Evolutionary conservation across 2,888 invertebrate species (phyloP), one percentile per base, ranked within the genome.

Genomic region (Mylabris sibirica): DNA sequence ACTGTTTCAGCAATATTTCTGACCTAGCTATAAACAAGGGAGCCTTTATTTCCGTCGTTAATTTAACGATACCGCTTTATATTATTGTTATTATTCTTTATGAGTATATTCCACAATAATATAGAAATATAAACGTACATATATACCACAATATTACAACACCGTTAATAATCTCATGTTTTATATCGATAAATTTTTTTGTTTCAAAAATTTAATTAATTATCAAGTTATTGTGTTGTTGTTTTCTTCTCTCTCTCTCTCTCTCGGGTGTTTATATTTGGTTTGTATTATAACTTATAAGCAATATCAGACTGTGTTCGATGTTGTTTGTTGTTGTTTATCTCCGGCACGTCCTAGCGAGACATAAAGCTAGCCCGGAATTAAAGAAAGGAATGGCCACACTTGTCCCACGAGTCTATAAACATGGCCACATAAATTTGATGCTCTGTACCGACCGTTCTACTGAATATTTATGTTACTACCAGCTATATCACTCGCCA

Each of bases 401-500:
- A 81, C 82, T 83, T 82, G 84, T 84, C 84, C 84, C 84, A 81
- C 80, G 84, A 84, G 84, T 83, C 85, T 84, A 85, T 85, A 85
- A 85, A 85, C 85, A 84, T 83, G 83, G 83, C 81, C 83, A 83
- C 85, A 84, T 85, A 85, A 85, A 85, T 85, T 85, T 85, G 84
- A 85, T 85, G 84, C 82, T 80, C 80, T 79, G 79, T 79, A 81
- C 81, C 80, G 80, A 80, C 80, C 79, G 77, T 79, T 80, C 78
- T 76, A 78, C 79, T 82, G 84, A 85, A 85, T 85, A 85, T 85
- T 85, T 80, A 85, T 84, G 84, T 79, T 80, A 82, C 82, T 80
- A 80, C 81, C 80, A 78, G 81, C 83, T 82, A 80, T 80, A 82
- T 82, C 81, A 82, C 83, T 79, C 74, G 74, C 73, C 75, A 73